phyloP scores from a whole-genome alignment of 2,888 invertebrate genomes.

The Perizoma flavofasciatum region DNA sequence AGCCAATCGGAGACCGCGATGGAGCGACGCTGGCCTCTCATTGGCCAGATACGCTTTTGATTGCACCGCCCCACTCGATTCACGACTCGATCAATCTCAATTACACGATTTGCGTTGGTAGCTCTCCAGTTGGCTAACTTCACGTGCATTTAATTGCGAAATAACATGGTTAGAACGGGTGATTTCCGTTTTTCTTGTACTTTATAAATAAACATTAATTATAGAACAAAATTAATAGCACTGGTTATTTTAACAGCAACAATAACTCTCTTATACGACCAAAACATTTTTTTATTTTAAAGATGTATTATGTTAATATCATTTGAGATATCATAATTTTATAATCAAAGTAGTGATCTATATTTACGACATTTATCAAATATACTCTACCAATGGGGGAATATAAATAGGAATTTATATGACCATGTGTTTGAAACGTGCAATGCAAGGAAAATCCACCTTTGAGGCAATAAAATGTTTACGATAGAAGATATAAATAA shows the following conservation, averaged over 20 bases:
- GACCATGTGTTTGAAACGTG: conserved; percentile 51
- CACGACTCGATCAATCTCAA: conserved; percentile 79
- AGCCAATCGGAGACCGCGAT: conserved; percentile 66
- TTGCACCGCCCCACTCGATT: conserved; percentile 80
- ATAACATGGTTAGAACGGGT: conserved; percentile 35
- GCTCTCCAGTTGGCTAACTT: conserved; percentile 56
- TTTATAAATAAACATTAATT: conserved; percentile 30
- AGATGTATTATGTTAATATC: neutral
- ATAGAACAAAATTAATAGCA: conserved; percentile 23
- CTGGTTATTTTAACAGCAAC: conserved; percentile 16
- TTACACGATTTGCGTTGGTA: conserved; percentile 68
- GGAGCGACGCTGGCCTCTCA: conserved; percentile 58
- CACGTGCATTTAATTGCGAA: conserved; percentile 53
- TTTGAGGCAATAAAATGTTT: conserved; percentile 65
- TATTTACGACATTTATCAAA: conserved; percentile 12
- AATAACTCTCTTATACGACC: conserved; percentile 5
- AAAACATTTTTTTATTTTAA: conserved; percentile 2
- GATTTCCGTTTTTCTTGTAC: conserved; percentile 30
- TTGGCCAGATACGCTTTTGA: conserved; percentile 81
- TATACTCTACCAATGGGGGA: conserved; percentile 31
- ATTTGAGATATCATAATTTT: neutral
- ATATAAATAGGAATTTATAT: conserved; percentile 51
- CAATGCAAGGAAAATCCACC: conserved; percentile 52
- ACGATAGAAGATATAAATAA: conserved; percentile 69
- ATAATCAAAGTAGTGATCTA: neutral